A percentile compares a stretch with the other conserved stretches of the same genome.
phyloP scores from a whole-genome alignment of 2,888 invertebrate species.

The Arctia plantaginis region DNA sequence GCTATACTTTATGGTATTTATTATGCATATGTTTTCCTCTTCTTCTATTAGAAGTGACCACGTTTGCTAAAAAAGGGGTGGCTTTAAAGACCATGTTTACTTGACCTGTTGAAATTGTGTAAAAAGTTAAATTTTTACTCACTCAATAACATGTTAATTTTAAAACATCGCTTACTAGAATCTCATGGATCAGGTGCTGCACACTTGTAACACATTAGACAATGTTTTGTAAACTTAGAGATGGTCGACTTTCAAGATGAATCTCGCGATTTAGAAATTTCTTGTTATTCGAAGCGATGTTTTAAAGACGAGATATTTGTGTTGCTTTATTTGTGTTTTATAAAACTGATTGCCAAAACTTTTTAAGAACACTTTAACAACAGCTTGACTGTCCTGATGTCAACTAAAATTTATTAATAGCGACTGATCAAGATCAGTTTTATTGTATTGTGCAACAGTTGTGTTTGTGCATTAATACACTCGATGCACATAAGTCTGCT shows the following conservation, averaged over 20 bases:
- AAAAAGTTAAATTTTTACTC: constrained; percentile 9
- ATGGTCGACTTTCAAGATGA: not conserved
- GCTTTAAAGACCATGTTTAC: constrained; percentile 36
- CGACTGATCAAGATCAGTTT: constrained; percentile 24
- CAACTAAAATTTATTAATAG: constrained; percentile 36
- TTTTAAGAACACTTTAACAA: constrained; percentile 46
- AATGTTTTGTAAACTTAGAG: not conserved
- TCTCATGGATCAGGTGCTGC: not conserved
- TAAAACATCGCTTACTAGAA: constrained; percentile 42
- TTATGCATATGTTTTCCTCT: not conserved
- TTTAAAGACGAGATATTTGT: constrained; percentile 38
- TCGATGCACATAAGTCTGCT: constrained; percentile 53
- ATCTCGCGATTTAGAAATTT: not conserved
- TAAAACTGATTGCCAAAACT: constrained; percentile 31
- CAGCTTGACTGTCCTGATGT: constrained; percentile 44
- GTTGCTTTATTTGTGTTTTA: constrained; percentile 40
- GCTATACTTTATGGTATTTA: not conserved
- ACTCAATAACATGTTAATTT: constrained; percentile 36
- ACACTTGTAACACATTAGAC: not conserved
- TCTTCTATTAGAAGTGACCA: constrained; percentile 40
- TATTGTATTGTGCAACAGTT: constrained; percentile 30
- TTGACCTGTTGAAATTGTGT: constrained; percentile 36
- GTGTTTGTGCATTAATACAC: constrained; percentile 47
- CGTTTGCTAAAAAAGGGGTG: constrained; percentile 37
- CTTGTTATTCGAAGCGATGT: constrained; percentile 30